These are phyloP conservation scores for Drosophila anceps DNA, from an alignment of 2,888 invertebrate species.

Conservation along the genomic window DNA sequence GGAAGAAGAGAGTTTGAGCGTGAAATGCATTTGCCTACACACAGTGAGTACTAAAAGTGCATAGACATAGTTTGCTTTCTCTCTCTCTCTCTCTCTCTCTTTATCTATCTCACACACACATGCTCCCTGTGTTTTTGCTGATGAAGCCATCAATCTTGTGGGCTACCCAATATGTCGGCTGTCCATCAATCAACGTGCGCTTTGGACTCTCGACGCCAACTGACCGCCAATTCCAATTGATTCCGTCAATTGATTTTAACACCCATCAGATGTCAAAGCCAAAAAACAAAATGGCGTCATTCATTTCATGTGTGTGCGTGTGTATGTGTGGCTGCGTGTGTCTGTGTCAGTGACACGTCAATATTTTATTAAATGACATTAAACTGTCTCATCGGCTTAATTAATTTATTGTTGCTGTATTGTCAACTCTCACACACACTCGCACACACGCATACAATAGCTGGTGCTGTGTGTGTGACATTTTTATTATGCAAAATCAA, in stretches of 20 bases:
- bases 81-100: neutral
- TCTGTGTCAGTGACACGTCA: slow-evolving; percentile 82
- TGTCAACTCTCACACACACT: slow-evolving; percentile 58
- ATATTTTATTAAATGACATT: slow-evolving; percentile 85
- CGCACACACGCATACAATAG: neutral
- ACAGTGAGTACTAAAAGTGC: neutral
- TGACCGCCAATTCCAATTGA: slow-evolving; percentile 84
- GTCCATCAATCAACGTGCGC: slow-evolving; percentile 81
- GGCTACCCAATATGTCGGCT: slow-evolving; percentile 75
- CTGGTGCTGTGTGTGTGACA: slow-evolving; percentile 71
- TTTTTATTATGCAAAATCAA: slow-evolving; percentile 84
- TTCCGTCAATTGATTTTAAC: slow-evolving; percentile 85
- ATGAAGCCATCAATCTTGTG: slow-evolving; percentile 68
- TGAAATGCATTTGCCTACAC: slow-evolving; percentile 30
- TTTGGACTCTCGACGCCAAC: slow-evolving; percentile 45
- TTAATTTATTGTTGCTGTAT: slow-evolving; percentile 85
- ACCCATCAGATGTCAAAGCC: slow-evolving; percentile 75
- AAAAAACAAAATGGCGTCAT: slow-evolving; percentile 76
- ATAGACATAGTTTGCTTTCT: neutral
- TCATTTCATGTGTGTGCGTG: slow-evolving; percentile 24
- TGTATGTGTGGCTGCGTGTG: slow-evolving; percentile 24
- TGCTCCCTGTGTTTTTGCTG: slow-evolving; percentile 8
- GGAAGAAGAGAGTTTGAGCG: slow-evolving; percentile 20
- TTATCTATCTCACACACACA: neutral
- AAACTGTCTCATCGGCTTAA: slow-evolving; percentile 85